Percentiles rank a stretch among this genome's conserved stretches.
Evolutionary conservation across 2,113 vertebrate genomes (phyloP).

Genomic region (Addax nasomaculatus): DNA sequence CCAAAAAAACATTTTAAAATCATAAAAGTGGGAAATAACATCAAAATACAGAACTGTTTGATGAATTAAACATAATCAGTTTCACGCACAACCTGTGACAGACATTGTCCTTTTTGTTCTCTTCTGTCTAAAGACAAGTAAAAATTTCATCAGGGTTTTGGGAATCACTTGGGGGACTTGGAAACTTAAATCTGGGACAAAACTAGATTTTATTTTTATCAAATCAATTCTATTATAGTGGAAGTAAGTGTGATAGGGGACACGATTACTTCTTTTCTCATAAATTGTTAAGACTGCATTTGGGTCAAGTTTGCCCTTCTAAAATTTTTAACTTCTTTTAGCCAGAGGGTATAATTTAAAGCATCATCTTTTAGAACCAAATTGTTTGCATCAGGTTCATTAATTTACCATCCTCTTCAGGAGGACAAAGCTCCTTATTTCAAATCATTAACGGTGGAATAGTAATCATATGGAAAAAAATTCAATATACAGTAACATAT

Average conservation of each 20-base stretch:
- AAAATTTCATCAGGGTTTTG: constrained; percentile 55
- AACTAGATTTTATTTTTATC: constrained; percentile 72
- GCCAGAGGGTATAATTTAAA: constrained; percentile 60
- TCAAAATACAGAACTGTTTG: neutral
- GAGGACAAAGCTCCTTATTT: neutral
- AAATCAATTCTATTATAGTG: constrained; percentile 48
- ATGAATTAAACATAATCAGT: neutral
- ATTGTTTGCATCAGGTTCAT: constrained; percentile 42
- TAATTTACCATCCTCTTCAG: constrained; percentile 47
- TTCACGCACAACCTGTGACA: neutral
- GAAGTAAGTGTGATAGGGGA: constrained; percentile 11
- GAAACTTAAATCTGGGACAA: constrained; percentile 68
- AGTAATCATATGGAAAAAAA: neutral
- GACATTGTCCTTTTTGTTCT: constrained; percentile 5
- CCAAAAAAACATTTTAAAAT: neutral
- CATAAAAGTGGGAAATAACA: neutral
- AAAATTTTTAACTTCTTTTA: constrained; percentile 58
- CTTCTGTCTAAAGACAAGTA: constrained; percentile 38
- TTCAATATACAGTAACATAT: neutral
- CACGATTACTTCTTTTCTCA: constrained; percentile 39
- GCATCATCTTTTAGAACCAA: constrained; percentile 42
- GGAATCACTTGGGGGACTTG: constrained; percentile 44
- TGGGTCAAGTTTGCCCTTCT: constrained; percentile 56
- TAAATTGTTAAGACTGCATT: constrained; percentile 65
- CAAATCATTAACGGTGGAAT: constrained; percentile 25